These are phyloP conservation scores for Pavo muticus DNA, from an alignment of 2,113 vertebrate species.

Conservation along the genomic window DNA sequence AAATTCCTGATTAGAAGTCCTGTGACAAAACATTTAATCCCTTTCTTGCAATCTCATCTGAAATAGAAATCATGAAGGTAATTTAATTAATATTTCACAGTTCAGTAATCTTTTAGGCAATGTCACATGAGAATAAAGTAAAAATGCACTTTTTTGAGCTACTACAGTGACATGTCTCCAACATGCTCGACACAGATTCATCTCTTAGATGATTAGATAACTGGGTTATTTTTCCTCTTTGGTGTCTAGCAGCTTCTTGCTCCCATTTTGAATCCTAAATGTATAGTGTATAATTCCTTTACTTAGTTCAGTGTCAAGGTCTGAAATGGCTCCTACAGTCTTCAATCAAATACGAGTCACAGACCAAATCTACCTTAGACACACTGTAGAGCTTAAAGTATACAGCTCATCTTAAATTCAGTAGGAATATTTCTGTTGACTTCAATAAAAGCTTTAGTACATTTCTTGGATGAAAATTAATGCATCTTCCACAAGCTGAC, in stretches of 20 bases:
- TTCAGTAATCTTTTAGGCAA: slow-evolving; percentile 41
- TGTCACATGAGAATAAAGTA: neutral
- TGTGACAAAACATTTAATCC: neutral
- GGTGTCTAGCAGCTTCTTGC: neutral
- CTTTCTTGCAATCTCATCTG: neutral
- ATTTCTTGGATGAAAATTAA: neutral
- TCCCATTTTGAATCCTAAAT: neutral
- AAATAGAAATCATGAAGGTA: slow-evolving; percentile 7
- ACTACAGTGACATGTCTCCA: neutral
- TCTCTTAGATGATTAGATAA: slow-evolving; percentile 16
- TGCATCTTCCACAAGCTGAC: neutral
- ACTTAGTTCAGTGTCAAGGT: neutral
- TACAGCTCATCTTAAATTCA: neutral
- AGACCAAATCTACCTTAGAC: neutral
- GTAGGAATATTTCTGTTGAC: neutral
- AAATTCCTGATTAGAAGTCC: neutral
- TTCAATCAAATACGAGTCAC: slow-evolving; percentile 24
- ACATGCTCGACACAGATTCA: neutral
- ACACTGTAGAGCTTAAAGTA: neutral
- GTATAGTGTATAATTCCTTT: neutral
- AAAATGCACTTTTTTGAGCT: slow-evolving; percentile 41
- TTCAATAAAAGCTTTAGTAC: neutral
- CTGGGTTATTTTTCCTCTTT: neutral
- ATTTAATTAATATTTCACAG: neutral
- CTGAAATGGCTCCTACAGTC: slow-evolving; percentile 8